Conservation (phyloP, 2,113 vertebrate genomes). For the Hippopotamus amphibius region DNA sequence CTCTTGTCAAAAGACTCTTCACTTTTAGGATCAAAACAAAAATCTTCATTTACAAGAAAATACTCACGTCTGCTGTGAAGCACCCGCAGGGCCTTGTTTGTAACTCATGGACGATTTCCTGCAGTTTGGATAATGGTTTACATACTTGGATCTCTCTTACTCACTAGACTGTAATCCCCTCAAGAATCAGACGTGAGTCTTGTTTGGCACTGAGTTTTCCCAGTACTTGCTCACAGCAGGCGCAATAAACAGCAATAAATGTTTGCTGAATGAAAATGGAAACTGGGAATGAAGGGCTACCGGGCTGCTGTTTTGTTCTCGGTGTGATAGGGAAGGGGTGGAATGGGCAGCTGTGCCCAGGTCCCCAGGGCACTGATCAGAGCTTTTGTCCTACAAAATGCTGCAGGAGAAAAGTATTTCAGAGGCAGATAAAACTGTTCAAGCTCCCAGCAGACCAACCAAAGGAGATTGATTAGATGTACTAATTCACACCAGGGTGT, state of each 20-base stretch:
- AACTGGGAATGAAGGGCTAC: background rate
- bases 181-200: background rate
- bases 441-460: background rate
- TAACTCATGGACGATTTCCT: background rate
- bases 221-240: background rate
- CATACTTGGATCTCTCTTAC: background rate
- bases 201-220: background rate
- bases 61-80: background rate
- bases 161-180: background rate
- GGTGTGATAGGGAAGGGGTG: background rate
- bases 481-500: background rate
- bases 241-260: background rate
- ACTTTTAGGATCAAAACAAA: slow-evolving; percentile 32
- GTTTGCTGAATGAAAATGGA: background rate
- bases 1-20: slow-evolving; percentile 1
- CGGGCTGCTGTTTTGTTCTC: background rate
- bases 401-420: background rate
- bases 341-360: background rate
- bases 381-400: background rate
- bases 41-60: slow-evolving; percentile 2
- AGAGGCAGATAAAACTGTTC: background rate
- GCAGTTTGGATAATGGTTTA: background rate
- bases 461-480: background rate
- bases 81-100: background rate
- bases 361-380: background rate